phyloP scores from a whole-genome alignment of 1,140 invertebrate species.

The Calephelis nemesis region DNA sequence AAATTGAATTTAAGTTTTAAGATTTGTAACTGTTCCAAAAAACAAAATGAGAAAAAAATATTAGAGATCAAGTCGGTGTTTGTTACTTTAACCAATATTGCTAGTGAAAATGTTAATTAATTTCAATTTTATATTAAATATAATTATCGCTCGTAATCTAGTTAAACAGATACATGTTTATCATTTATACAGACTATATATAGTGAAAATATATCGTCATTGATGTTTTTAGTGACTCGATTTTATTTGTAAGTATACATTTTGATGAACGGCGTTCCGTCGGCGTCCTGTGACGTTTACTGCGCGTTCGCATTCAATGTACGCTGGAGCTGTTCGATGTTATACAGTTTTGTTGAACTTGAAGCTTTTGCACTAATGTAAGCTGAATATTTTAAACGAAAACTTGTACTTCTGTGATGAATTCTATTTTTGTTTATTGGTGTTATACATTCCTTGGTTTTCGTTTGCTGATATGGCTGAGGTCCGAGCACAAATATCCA shows the following conservation, averaged over 20 bases:
- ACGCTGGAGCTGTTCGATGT: constrained; percentile 40
- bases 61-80: constrained; percentile 55
- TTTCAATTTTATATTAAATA: constrained; percentile 46
- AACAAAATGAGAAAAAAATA: constrained; percentile 45
- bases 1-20: constrained; percentile 45
- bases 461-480: constrained; percentile 30
- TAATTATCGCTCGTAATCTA: constrained; percentile 10
- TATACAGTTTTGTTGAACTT: constrained; percentile 45
- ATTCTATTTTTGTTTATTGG: constrained; percentile 41
- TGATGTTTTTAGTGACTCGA: constrained; percentile 61
- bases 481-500: too few relatives aligned
- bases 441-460: constrained; percentile 69
- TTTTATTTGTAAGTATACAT: constrained; percentile 49
- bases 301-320: constrained; percentile 61
- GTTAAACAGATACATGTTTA: constrained; percentile 9
- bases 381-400: constrained; percentile 16
- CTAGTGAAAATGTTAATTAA: constrained; percentile 64
- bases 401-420: constrained; percentile 60
- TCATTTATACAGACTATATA: constrained; percentile 15
- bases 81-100: constrained; percentile 66
- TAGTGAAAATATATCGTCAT: constrained; percentile 51
- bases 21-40: constrained; percentile 53
- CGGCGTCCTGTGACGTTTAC: constrained; percentile 47
- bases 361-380: constrained; percentile 38
- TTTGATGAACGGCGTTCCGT: constrained; percentile 47